Evolutionary conservation across 2,888 invertebrate genomes (phyloP).

Genomic region (Oxystoma pomonae): DNA sequence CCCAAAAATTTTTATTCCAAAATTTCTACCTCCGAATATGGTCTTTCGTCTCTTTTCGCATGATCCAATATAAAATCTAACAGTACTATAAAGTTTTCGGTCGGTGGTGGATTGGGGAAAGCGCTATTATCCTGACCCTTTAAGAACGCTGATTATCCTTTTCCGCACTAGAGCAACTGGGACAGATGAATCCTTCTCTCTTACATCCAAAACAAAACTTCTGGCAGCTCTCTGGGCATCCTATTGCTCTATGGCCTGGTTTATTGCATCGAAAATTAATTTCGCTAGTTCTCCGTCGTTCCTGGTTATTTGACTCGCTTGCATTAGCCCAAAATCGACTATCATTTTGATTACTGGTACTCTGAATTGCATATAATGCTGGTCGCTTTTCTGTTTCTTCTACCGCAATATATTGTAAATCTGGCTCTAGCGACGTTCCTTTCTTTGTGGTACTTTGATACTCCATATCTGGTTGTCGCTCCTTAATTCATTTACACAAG

Average conservation of each 20-base stretch:
- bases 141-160: too few species aligned
- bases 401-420: not conserved
- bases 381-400: not conserved
- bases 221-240: not conserved
- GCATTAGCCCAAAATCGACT: too few species aligned
- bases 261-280: not conserved
- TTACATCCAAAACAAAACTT: not conserved
- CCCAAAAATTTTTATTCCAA: constrained; percentile 8
- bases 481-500: not conserved
- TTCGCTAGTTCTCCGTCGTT: too few species aligned
- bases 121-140: too few species aligned
- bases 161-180: not conserved
- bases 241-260: not conserved
- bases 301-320: too few species aligned
- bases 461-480: not conserved
- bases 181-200: not conserved
- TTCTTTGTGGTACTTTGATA: not conserved
- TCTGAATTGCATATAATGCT: not conserved
- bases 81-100: too few species aligned
- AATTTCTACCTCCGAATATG: constrained; percentile 12
- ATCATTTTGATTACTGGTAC: too few species aligned
- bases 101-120: too few species aligned
- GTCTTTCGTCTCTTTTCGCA: constrained; percentile 13
- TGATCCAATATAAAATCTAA: not conserved
- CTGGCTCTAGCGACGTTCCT: not conserved